phyloP scores from a whole-genome alignment of 2,888 invertebrate species.

The Fragum fragum region DNA sequence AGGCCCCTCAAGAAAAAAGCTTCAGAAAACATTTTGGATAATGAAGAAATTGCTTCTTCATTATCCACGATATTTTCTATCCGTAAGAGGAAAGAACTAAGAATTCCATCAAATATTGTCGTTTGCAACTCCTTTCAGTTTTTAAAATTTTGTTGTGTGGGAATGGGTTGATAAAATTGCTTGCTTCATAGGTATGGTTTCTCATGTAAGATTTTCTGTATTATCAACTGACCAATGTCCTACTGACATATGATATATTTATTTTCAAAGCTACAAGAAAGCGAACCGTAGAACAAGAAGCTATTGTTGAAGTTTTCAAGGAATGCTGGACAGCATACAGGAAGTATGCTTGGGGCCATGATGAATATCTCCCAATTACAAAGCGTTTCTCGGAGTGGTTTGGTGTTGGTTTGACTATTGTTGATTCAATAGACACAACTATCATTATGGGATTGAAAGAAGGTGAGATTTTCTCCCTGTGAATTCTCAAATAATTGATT shows the following conservation, averaged over 20 bases:
- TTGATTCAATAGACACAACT: conserved; percentile 98
- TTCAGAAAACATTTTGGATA: too few relatives aligned
- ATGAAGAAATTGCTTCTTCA: too few relatives aligned
- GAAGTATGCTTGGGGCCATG: conserved; percentile 98
- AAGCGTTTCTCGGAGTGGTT: conserved; percentile 97
- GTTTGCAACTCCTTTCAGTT: neutral
- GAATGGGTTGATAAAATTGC: conserved; percentile 3
- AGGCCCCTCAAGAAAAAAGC: too few relatives aligned
- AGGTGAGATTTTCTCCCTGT: too few relatives aligned
- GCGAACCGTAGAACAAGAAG: conserved; percentile 93
- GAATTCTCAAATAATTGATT: too few relatives aligned
- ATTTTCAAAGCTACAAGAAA: conserved; percentile 88
- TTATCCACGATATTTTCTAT: too few relatives aligned
- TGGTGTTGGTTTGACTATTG: conserved; percentile 97
- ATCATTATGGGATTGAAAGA: conserved; percentile 97
- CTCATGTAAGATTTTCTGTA: neutral
- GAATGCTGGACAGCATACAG: conserved; percentile 98
- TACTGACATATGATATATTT: neutral
- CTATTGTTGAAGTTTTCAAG: conserved; percentile 95
- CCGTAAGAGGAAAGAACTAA: too few relatives aligned
- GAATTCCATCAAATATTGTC: too few relatives aligned
- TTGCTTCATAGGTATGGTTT: neutral
- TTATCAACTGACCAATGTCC: neutral
- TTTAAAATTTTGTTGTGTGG: neutral
- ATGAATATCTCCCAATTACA: conserved; percentile 96